These are phyloP conservation scores for Grallaria varia DNA, from an alignment of 2,113 vertebrate genomes.

Conservation along the genomic window DNA sequence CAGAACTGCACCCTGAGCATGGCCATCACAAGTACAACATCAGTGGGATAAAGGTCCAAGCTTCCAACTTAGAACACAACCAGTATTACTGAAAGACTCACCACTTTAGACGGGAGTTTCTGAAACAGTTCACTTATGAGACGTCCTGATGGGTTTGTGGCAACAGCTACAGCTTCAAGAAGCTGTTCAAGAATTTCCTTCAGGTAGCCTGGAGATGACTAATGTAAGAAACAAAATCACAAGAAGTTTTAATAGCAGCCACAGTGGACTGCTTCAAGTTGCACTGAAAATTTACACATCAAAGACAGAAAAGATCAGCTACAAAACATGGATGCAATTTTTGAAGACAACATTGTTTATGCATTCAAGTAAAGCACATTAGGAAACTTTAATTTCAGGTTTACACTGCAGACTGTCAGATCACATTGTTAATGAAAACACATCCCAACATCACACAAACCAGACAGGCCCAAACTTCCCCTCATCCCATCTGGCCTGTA, in stretches of 20 bases:
- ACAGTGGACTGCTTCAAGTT: not conserved
- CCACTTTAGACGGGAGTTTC: constrained; percentile 98
- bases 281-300: not conserved
- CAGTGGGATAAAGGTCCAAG: not conserved
- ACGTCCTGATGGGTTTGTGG: constrained; percentile 88
- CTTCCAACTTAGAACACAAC: not conserved
- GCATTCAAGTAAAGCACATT: not conserved
- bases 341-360: not conserved
- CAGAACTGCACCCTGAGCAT: not conserved
- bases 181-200: constrained; percentile 94
- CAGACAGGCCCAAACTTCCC: not conserved
- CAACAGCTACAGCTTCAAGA: constrained; percentile 88
- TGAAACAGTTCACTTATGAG: constrained; percentile 97
- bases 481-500: not conserved
- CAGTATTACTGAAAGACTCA: constrained; percentile 55
- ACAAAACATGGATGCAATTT: not conserved
- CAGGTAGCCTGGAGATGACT: constrained; percentile 86
- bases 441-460: not conserved
- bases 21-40: not conserved
- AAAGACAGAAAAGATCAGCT: not conserved
- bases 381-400: not conserved
- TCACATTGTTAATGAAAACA: not conserved
- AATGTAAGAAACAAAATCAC: not conserved
- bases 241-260: not conserved
- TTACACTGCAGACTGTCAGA: not conserved